phyloP scores from a whole-genome alignment of 2,888 invertebrate species.

The Hydropsyche betteni region DNA sequence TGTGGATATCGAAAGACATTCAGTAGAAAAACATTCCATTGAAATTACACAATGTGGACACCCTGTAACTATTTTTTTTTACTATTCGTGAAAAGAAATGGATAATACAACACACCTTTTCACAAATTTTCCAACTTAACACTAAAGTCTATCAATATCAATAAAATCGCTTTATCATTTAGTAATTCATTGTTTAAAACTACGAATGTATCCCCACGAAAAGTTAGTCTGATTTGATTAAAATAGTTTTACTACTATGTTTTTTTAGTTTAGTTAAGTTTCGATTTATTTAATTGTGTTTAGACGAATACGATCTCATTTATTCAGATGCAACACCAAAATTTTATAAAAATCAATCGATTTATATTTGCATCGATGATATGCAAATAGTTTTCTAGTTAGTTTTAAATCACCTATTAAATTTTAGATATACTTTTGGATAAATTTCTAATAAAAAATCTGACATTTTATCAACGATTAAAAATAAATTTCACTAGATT shows the following conservation, averaged over 20 bases:
- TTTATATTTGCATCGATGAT: constrained; percentile 24
- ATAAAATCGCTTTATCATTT: constrained; percentile 8
- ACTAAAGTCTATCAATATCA: not conserved
- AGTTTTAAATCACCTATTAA: not conserved
- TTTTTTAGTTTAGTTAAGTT: not conserved
- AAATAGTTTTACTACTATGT: constrained; percentile 4
- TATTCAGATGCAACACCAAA: constrained; percentile 13
- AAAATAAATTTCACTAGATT: constrained; percentile 17
- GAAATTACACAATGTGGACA: not conserved
- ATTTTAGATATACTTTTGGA: not conserved
- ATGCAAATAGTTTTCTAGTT: constrained; percentile 13
- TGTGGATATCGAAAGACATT: too few species aligned
- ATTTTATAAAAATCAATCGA: constrained; percentile 26
- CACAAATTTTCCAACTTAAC: not conserved
- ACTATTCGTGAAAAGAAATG: not conserved
- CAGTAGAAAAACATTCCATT: not conserved
- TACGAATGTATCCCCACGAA: not conserved
- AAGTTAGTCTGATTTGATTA: constrained; percentile 19
- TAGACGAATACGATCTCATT: not conserved
- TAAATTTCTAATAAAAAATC: constrained; percentile 2
- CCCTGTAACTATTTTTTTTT: constrained; percentile 22
- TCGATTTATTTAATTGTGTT: not conserved
- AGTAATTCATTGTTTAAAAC: not conserved
- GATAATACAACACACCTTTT: constrained; percentile 1
- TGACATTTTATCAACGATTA: not conserved